Base-by-base conservation (phyloP, 92 coral and sea anemone species). In the Parazoanthus atlanticus region DNA sequence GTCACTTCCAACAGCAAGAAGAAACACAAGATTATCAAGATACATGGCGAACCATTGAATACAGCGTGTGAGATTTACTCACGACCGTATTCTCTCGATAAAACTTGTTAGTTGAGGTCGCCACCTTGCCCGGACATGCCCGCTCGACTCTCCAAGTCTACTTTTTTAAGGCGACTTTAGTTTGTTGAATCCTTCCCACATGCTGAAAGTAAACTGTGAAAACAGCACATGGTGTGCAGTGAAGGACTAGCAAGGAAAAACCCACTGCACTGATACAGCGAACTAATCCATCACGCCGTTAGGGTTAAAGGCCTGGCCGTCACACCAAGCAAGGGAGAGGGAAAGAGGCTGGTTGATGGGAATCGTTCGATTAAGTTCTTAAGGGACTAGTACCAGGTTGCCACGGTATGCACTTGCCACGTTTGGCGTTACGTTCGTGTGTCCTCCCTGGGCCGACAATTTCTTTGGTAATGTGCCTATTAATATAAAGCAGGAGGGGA, bases 11-110 rank as follows among this genome's bases (percentile, higher is more conserved):
- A 46, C 26, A 4, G 7, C 66, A 49, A 49, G 66, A 79, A 15
- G 21, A 25, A 23, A 46, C 40, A 11, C 83, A 79, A 25, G 43
- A 79, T 46, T 46, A 43, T 13, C 82, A 28, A 47, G 38, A 47
- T 46, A 21, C 82, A 78, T 78, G 82, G 82, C 82, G 82, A 78
- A 78, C 82, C 82, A 78, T 43, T 78, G n/a, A 78, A 78, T 43
- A 43, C 64, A 47, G 82, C 36, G 65, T 46, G 66, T 19, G 29
- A 78, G 82, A 8, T 26, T 3, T 34, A 43, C 82, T 78, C 49
- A 78, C 82, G 66, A 26, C 82, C 40, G 40, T 56, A 78, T 78
- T 78, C 82, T 78, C 82, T 6, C n/a, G 82, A 78, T 8, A 78
- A 43, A 11, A 41, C 36, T 56, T 36, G 47, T 47, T 47, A 28